phyloP scores from a whole-genome alignment of 2,888 invertebrate species.

The Oscheius onirici region DNA sequence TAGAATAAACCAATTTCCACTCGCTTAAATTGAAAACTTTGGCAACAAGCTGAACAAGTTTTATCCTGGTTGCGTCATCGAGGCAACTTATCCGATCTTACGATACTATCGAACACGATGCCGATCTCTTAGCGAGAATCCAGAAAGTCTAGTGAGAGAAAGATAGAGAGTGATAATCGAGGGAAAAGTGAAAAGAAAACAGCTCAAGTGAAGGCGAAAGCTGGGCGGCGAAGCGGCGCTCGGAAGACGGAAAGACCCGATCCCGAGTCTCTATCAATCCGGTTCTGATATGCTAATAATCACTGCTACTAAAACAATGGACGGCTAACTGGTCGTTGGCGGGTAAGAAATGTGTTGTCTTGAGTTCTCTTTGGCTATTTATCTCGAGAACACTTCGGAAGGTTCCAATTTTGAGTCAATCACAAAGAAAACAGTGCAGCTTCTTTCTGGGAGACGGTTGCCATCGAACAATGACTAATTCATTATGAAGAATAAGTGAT shows the following conservation, averaged over 20 bases:
- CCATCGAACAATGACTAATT: no score
- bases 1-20: no score
- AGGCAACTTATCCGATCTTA: not conserved
- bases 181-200: conserved; percentile 17
- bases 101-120: not conserved
- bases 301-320: not conserved
- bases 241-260: not conserved
- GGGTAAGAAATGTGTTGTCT: no score
- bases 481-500: no score
- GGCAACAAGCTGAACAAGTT: not conserved
- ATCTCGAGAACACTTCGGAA: no score
- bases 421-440: no score
- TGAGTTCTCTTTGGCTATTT: no score
- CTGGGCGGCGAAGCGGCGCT: not conserved
- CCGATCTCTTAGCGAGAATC: not conserved
- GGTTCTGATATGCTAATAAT: conserved; percentile 18
- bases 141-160: not conserved
- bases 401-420: no score
- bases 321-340: no score
- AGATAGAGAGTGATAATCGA: not conserved
- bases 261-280: conserved; percentile 4
- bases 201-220: conserved; percentile 21
- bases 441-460: no score
- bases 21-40: not conserved
- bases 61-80: conserved; percentile 7